Percentiles rank a stretch among this genome's conserved stretches.
These are phyloP conservation scores for Stenodera caucasica DNA, from an alignment of 2,888 invertebrate genomes.

Conservation along the genomic window DNA sequence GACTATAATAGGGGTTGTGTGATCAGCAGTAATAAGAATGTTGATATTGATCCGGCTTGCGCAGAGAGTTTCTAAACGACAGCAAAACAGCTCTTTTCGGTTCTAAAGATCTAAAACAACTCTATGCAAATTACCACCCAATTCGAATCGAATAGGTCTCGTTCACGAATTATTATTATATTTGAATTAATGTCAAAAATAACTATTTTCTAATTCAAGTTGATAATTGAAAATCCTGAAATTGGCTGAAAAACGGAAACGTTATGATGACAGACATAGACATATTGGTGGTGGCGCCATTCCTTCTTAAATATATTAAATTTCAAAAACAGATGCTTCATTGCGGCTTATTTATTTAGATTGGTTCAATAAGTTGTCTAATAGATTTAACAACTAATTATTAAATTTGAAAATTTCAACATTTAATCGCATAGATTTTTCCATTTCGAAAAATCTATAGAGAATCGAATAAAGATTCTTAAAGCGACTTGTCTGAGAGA, in stretches of 20 bases:
- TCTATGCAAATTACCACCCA: constrained; percentile 55
- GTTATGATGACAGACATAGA: constrained; percentile 39
- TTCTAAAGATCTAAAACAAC: constrained; percentile 44
- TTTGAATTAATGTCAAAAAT: too few relatives aligned
- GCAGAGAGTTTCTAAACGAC: too few relatives aligned
- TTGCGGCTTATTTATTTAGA: neutral
- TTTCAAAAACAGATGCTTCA: constrained; percentile 22
- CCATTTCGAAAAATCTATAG: neutral
- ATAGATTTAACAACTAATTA: constrained; percentile 10
- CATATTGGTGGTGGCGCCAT: constrained; percentile 35
- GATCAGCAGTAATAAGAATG: constrained; percentile 38
- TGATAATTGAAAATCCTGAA: neutral
- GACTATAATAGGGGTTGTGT: constrained; percentile 16
- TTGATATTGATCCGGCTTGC: constrained; percentile 52
- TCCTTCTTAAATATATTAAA: constrained; percentile 25
- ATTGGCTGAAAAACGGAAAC: constrained; percentile 20
- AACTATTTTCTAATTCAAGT: too few relatives aligned
- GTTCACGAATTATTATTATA: constrained; percentile 37
- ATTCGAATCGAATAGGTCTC: constrained; percentile 51
- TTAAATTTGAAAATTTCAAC: constrained; percentile 21
- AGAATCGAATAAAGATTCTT: constrained; percentile 25
- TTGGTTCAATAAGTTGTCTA: neutral
- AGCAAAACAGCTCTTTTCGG: constrained; percentile 41
- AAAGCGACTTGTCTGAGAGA: constrained; percentile 37
- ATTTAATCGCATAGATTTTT: too few relatives aligned